phyloP scores from a whole-genome alignment of 92 coral and sea anemone species.

The Zoanthus sansibaricus region DNA sequence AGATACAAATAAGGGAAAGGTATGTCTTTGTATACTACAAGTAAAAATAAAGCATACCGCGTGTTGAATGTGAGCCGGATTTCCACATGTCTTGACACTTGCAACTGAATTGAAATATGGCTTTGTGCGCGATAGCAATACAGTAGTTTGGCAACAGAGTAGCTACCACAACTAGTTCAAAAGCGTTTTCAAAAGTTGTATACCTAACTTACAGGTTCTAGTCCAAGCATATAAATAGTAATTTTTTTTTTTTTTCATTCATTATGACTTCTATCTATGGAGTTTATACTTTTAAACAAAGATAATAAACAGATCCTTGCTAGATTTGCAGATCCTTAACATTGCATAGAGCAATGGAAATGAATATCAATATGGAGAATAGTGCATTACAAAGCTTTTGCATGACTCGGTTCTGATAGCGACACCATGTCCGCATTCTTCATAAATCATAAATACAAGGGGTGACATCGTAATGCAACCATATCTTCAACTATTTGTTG shows the following conservation, averaged over 20 bases:
- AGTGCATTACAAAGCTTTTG: too few relatives aligned
- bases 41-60: not conserved
- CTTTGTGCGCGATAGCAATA: not conserved
- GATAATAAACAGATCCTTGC: too few relatives aligned
- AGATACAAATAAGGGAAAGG: conserved; percentile 38
- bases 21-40: conserved; percentile 12
- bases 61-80: not conserved
- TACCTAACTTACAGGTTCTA: not conserved
- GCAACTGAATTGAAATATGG: not conserved
- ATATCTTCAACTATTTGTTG: too few relatives aligned
- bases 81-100: not conserved
- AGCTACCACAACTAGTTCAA: not conserved
- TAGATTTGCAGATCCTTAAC: too few relatives aligned
- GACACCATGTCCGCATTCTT: too few relatives aligned
- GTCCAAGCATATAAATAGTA: not conserved
- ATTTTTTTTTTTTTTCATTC: not conserved
- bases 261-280: not conserved
- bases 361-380: too few relatives aligned
- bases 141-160: not conserved
- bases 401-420: too few relatives aligned
- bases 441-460: too few relatives aligned
- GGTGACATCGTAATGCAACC: too few relatives aligned
- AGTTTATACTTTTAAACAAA: too few relatives aligned
- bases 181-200: not conserved
- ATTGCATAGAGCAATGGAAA: too few relatives aligned